Evolutionary conservation across 2,797 vertebrate genomes (phyloP), one percentile per base, ranked within the genome.

Genomic region (Tragelaphus eurycerus): DNA sequence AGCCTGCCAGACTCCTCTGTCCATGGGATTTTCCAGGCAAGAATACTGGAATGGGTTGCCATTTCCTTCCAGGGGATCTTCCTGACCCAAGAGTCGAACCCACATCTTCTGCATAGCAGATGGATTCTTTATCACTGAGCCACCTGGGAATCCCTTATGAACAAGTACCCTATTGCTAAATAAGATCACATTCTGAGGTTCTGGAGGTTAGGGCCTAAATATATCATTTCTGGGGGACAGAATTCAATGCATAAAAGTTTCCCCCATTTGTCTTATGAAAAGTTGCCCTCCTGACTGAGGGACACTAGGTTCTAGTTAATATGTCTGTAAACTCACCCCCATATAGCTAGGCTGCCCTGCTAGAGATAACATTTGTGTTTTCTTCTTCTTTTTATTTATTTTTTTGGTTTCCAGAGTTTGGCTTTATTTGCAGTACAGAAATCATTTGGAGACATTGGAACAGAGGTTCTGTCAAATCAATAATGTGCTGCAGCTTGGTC

Each of bases 391-490:
- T 60, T 60, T 60, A 60, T 60, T 57, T 57, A 10, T 57, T 60
- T 71, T 43, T 98, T 43, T 98, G 62, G 98, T 98, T 99, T 99
- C 98, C 98, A 99, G 98, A 98, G 98, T 99, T 98, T 98, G 98
- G 98, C 98, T 99, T 99, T 99, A 99, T 99, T 99, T 96, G 99
- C 99, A 99, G 99, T 99, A 99, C 99, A 99, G 99, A 99, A 99
- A 99, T 99, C 98, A 99, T 99, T 94, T 98, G 98, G 99, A 99
- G 99, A 98, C 98, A 98, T 84, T 95, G 96, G 90, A 97, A 98
- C 97, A 96, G 52, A 98, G 99, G 99, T 99, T 99, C 99, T 98
- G 98, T 99, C 99, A 99, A 98, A 98, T 98, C 99, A 98, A 99
- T 99, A 99, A 99, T 99, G 99, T 99, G 98, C 98, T 97, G 99